phyloP scores from a whole-genome alignment of 2,113 vertebrate species.

The Macaca nemestrina region DNA sequence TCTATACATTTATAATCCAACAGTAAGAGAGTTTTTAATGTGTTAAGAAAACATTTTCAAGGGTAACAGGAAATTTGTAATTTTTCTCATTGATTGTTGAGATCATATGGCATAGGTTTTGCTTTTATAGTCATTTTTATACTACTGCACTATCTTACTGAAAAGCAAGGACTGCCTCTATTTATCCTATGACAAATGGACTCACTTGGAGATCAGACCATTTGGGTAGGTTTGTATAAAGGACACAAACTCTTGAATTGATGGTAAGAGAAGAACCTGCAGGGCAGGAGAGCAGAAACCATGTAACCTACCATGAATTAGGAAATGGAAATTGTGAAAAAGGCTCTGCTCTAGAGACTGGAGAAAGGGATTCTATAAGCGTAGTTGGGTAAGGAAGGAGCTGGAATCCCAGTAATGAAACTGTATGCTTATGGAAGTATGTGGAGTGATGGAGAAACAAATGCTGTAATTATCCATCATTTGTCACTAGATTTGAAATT shows the following conservation, averaged over 20 bases:
- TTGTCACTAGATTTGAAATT: not conserved
- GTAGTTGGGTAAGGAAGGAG: not conserved
- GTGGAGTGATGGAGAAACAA: not conserved
- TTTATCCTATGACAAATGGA: too few relatives aligned
- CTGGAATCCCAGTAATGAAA: not conserved
- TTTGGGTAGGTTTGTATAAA: not conserved
- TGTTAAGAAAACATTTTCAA: not conserved
- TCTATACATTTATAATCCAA: not conserved
- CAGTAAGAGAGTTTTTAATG: not conserved
- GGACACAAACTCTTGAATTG: not conserved
- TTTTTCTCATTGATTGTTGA: not conserved
- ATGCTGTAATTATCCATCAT: not conserved
- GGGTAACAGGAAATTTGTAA: not conserved
- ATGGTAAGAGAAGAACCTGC: not conserved
- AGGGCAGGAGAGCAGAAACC: not conserved
- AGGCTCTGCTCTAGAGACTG: rapidly evolving
- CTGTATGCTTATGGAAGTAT: not conserved
- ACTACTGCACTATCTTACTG: not conserved
- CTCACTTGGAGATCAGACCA: not conserved
- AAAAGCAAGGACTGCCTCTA: not conserved
- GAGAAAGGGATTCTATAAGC: not conserved
- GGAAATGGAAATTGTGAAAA: not conserved
- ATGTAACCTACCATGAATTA: not conserved
- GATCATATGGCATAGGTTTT: not conserved
- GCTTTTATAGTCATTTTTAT: not conserved